Evolutionary conservation across 2,797 vertebrate genomes (phyloP), one percentile per base, ranked within the genome.

Genomic region (Myotis planiceps): DNA sequence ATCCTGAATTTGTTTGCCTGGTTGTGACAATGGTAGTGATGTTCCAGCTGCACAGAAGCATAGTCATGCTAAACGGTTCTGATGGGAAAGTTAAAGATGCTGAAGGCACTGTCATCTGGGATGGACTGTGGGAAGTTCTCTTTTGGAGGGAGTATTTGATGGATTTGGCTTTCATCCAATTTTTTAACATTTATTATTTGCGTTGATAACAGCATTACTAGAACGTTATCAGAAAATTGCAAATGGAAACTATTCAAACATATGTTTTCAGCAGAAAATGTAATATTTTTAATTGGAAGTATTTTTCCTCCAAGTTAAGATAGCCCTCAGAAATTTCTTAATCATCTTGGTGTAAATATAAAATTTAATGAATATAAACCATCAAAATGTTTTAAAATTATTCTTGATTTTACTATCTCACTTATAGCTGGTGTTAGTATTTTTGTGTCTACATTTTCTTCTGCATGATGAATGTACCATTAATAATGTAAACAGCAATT

Each of bases 1-100:
- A 98, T 98, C 98, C 98, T 98, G 98, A 98, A 98, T 98, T 98
- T 99, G 98, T 99, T 98, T 98, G 98, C 97, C 97, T 98, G 98
- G 95, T 98, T 98, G 98, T 99, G 98, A 99, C 98, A 98, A 98
- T 97, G 79, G 97, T 96, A 97, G 97, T 80, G 80, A 97, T 98
- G 97, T 98, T 98, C 97, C 98, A 97, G 96, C 97, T 95, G 97
- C 81, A 60, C 97, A 97, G 88, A 97, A 98, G 98, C 90, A 74
- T 95, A 97, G 96, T 97, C 97, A 98, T 89, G 86, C 95, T 98
- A 98, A 98, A 96, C 95, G 97, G 90, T 98, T 98, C 98, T 98
- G 98, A 98, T 98, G 93, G 98, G 98, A 97, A 97, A 98, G 97
- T 98, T 98, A 98, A 98, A 98, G 98, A 98, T 98, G 98, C 98